Evolutionary conservation across 2,888 invertebrate species (phyloP).

Genomic region (Synergus laeviventris): DNA sequence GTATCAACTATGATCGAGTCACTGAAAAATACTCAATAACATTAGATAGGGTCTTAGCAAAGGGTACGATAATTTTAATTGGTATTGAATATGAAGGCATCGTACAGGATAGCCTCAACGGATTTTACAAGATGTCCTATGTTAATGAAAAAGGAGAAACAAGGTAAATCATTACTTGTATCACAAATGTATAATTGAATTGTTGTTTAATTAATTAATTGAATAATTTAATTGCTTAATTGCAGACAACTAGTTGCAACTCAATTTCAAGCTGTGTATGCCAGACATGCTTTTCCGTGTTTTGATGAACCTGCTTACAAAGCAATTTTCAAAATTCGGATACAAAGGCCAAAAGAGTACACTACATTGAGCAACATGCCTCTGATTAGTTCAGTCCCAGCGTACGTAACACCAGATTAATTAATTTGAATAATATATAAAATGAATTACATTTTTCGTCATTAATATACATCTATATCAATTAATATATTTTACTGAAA

Average conservation of each 20-base stretch:
- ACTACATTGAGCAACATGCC: conserved; percentile 17
- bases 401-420: neutral
- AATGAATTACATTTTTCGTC: too few relatives aligned
- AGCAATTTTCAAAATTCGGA: conserved; percentile 73
- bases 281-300: conserved; percentile 88
- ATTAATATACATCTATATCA: too few relatives aligned
- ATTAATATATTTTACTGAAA: neutral
- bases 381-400: neutral
- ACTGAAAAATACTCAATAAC: conserved; percentile 38
- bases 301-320: conserved; percentile 90
- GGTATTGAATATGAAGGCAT: neutral
- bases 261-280: conserved; percentile 87
- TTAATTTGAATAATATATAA: neutral
- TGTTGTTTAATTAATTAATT: neutral
- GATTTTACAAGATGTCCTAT: conserved; percentile 16
- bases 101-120: neutral
- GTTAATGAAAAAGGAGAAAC: neutral
- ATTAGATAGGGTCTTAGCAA: neutral
- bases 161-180: neutral
- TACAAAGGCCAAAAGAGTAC: neutral
- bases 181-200: too few relatives aligned
- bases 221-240: neutral
- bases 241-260: conserved; percentile 79
- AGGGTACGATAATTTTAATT: conserved; percentile 10
- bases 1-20: conserved; percentile 35